These are phyloP conservation scores for Metellina segmentata DNA, from an alignment of 2,888 invertebrate species.

Conservation along the genomic window DNA sequence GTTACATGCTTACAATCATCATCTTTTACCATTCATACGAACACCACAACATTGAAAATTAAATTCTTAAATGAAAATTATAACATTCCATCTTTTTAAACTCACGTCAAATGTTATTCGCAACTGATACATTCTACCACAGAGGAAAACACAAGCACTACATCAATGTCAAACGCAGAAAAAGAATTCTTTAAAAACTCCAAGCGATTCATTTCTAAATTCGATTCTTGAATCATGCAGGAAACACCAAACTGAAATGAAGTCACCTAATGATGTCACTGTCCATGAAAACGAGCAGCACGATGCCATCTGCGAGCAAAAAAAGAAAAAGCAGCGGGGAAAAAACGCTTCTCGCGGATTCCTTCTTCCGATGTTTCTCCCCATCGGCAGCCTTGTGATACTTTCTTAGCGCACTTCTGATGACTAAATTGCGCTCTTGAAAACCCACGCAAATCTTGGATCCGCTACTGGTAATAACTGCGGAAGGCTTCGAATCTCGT, in stretches of 20 bases:
- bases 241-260: constrained; percentile 34
- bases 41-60: too few species aligned
- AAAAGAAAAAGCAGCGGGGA: constrained; percentile 29
- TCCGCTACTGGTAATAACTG: constrained; percentile 39
- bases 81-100: background rate
- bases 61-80: background rate
- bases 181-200: background rate
- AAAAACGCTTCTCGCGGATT: constrained; percentile 27
- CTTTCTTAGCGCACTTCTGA: constrained; percentile 10
- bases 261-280: constrained; percentile 57
- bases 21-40: too few species aligned
- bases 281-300: constrained; percentile 56
- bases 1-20: too few species aligned
- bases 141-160: background rate
- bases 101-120: background rate
- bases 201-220: constrained; percentile 36
- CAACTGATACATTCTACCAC: background rate
- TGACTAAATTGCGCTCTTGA: constrained; percentile 61
- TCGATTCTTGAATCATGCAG: constrained; percentile 61
- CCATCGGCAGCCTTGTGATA: constrained; percentile 43
- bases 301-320: constrained; percentile 16
- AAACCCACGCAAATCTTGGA: constrained; percentile 44
- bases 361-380: constrained; percentile 5
- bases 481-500: background rate
- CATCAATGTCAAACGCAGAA: background rate